phyloP scores from a whole-genome alignment of 2,888 invertebrate genomes.

The Psylliodes chrysocephalus region DNA sequence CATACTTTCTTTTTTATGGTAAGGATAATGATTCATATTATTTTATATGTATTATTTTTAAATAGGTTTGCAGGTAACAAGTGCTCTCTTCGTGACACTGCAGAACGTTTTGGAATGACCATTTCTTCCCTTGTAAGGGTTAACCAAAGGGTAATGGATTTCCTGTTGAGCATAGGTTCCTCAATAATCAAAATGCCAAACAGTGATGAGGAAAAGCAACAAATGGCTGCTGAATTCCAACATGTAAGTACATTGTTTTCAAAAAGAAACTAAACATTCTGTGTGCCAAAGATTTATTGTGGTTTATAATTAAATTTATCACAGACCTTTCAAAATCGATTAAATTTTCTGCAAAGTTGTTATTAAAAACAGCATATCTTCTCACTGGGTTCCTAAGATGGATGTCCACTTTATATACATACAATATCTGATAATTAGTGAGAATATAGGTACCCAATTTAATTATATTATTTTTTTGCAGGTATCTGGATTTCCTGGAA shows the following conservation, averaged over 20 bases:
- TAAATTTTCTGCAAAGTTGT: too few species aligned
- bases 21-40: too few species aligned
- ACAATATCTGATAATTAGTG: too few species aligned
- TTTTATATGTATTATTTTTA: not conserved
- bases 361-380: too few species aligned
- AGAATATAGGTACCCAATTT: too few species aligned
- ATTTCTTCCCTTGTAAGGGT: constrained; percentile 12
- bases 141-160: constrained; percentile 1
- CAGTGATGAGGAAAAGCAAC: not conserved
- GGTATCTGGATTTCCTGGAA: too few species aligned
- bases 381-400: too few species aligned
- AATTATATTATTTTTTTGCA: too few species aligned
- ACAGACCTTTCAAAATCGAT: too few species aligned
- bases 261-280: not conserved
- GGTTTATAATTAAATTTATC: not conserved
- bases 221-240: not conserved
- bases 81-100: constrained; percentile 1
- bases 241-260: not conserved
- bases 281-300: not conserved
- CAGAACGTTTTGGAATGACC: constrained; percentile 8
- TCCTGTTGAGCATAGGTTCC: not conserved
- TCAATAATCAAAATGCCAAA: constrained; percentile 1
- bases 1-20: not conserved
- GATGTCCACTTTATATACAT: too few species aligned
- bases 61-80: constrained; percentile 12